A percentile compares a stretch with the other conserved stretches of the same genome.
Conservation (phyloP, 2,113 vertebrate genomes). For the Seriola dumerili region DNA sequence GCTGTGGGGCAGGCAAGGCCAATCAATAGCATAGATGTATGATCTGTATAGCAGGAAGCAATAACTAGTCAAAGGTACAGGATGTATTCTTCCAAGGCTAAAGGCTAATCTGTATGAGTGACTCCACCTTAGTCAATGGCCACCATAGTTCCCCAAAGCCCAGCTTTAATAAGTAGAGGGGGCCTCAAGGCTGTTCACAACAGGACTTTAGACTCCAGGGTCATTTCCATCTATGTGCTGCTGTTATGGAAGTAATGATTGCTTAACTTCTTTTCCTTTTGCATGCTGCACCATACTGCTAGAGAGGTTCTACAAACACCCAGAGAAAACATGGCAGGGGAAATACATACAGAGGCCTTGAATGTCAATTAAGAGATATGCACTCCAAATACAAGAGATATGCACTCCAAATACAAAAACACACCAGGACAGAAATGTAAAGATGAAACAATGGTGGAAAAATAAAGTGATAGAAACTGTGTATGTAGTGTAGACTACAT, state of each 20-base stretch:
- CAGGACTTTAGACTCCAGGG: slow-evolving; percentile 40
- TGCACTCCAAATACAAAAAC: too few relatives aligned
- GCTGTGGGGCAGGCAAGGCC: slow-evolving; percentile 75
- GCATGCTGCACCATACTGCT: not conserved
- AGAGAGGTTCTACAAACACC: not conserved
- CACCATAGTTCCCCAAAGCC: slow-evolving; percentile 36
- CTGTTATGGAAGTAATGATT: slow-evolving; percentile 62
- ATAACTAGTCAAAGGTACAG: slow-evolving; percentile 77
- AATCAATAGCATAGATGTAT: slow-evolving; percentile 83
- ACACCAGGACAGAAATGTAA: not conserved
- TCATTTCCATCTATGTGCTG: slow-evolving; percentile 55
- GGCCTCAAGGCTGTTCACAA: slow-evolving; percentile 33
- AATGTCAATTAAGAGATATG: not conserved
- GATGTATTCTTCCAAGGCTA: slow-evolving; percentile 76
- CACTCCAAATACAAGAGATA: not conserved
- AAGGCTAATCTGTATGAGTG: slow-evolving; percentile 78
- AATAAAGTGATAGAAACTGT: not conserved
- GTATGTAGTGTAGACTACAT: too few relatives aligned
- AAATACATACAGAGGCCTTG: not conserved
- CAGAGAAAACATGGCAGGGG: not conserved
- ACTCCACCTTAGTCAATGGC: slow-evolving; percentile 62
- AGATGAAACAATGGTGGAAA: not conserved
- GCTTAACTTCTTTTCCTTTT: slow-evolving; percentile 37
- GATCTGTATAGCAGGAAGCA: slow-evolving; percentile 80
- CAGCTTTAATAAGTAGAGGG: slow-evolving; percentile 50